A percentile compares a stretch with the other conserved stretches of the same genome.
phyloP scores from a whole-genome alignment of 2,888 invertebrate species.

The Apamea sordens region DNA sequence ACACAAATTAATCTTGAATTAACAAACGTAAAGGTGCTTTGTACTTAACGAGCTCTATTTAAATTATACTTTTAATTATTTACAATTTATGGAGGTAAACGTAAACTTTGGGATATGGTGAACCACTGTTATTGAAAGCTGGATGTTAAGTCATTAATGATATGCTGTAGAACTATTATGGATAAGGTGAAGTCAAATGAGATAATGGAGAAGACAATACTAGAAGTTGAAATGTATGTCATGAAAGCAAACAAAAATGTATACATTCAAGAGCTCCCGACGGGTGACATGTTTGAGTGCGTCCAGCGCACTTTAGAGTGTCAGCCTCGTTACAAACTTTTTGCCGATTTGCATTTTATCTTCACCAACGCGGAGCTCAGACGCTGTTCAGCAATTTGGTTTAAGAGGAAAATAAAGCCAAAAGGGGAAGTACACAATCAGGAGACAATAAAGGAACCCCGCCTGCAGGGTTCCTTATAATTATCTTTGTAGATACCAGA shows the following conservation, averaged over 20 bases:
- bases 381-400: not conserved
- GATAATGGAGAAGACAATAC: not conserved
- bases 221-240: not conserved
- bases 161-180: not conserved
- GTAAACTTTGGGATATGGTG: conserved; percentile 45
- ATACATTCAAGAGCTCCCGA: not conserved
- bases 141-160: conserved; percentile 29
- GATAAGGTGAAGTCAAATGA: not conserved
- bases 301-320: not conserved
- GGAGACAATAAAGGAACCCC: conserved; percentile 6
- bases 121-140: not conserved
- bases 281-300: not conserved
- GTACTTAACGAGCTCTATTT: conserved; percentile 68
- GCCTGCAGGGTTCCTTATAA: conserved; percentile 35
- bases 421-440: conserved; percentile 2
- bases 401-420: conserved; percentile 1
- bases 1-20: conserved; percentile 40
- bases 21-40: conserved; percentile 64
- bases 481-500: conserved; percentile 31
- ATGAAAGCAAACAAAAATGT: not conserved
- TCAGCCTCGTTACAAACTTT: not conserved
- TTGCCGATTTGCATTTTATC: not conserved
- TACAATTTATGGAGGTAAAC: conserved; percentile 47
- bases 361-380: not conserved
- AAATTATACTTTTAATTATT: conserved; percentile 44